Conservation (phyloP, 2,797 vertebrate species). For the Remorina albescens region DNA sequence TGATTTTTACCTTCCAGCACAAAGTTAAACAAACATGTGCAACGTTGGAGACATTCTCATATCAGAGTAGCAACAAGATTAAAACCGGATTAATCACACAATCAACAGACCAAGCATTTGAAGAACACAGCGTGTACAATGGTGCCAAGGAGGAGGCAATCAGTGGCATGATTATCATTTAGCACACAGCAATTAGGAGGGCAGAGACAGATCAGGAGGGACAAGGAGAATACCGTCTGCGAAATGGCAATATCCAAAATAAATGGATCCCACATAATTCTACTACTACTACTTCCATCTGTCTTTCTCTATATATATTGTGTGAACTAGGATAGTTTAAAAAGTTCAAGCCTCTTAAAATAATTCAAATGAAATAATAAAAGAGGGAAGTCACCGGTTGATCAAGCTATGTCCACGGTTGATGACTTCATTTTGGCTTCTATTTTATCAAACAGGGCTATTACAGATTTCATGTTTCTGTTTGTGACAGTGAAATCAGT, state of each 20-base stretch:
- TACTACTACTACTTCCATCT: background rate
- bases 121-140: background rate
- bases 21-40: background rate
- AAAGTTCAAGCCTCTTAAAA: no score
- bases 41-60: background rate
- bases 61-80: background rate
- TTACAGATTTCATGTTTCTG: background rate
- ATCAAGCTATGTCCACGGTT: no score
- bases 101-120: background rate
- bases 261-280: background rate
- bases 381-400: no score
- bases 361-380: no score
- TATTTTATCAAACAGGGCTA: background rate
- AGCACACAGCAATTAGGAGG: slow-evolving; percentile 37
- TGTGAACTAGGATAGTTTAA: background rate
- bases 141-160: slow-evolving; percentile 51
- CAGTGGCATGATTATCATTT: slow-evolving; percentile 35
- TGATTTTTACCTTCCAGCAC: slow-evolving; percentile 13
- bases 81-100: background rate
- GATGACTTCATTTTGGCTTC: background rate
- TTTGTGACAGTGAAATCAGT: background rate
- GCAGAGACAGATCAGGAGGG: slow-evolving; percentile 10
- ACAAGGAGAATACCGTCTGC: slow-evolving; percentile 1
- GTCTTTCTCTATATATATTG: background rate
- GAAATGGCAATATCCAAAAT: background rate